Evolutionary conservation across 2,113 vertebrate species (phyloP).

Genomic region (Protobothrops mucrosquamatus): DNA sequence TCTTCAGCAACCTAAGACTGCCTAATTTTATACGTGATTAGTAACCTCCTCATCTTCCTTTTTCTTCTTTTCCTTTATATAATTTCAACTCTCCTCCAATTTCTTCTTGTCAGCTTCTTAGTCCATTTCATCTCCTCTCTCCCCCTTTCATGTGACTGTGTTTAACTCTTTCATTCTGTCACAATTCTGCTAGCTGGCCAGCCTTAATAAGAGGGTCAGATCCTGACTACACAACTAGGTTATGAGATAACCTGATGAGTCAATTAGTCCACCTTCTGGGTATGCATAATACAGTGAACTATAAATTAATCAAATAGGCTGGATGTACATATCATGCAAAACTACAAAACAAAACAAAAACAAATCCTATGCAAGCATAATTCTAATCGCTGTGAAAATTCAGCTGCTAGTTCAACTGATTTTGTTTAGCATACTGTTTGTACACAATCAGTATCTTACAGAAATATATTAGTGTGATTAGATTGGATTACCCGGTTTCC

Average conservation of each 20-base stretch:
- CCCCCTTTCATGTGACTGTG: neutral
- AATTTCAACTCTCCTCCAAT: neutral
- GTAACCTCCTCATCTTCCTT: neutral
- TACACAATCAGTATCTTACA: neutral
- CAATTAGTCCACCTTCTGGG: neutral
- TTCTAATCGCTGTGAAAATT: neutral
- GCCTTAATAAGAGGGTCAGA: slow-evolving; percentile 21
- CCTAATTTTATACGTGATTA: neutral
- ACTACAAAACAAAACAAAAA: neutral
- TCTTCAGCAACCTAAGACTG: neutral
- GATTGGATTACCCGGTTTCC: neutral
- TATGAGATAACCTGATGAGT: neutral
- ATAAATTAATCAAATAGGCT: neutral
- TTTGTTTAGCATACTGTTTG: neutral
- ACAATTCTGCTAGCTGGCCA: neutral
- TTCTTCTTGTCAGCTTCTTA: neutral
- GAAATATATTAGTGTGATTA: slow-evolving; percentile 26
- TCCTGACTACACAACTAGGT: neutral
- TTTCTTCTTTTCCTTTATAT: neutral
- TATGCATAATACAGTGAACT: neutral
- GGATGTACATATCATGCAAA: neutral
- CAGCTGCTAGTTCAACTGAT: neutral
- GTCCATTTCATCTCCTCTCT: neutral
- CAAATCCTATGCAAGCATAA: neutral
- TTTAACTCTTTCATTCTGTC: neutral